Base-by-base conservation (phyloP, 2,888 invertebrate species). In the Lycocerus yunnanus region DNA sequence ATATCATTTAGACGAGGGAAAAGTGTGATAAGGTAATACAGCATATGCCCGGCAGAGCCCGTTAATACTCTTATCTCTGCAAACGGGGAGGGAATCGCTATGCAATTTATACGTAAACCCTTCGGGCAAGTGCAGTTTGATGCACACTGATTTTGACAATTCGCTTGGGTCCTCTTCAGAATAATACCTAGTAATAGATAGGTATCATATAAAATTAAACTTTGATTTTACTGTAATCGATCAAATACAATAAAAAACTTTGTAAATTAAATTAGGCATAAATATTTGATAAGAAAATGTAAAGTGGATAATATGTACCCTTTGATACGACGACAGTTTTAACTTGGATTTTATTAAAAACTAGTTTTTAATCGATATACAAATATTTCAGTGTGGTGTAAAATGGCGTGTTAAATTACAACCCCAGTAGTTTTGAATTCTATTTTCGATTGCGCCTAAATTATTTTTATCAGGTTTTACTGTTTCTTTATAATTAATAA, bases 21-120 rank as follows among this genome's bases (percentile, higher is more conserved):
- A 71, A 69, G 24, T 71, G 67, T 80, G 84, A 83, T 84, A 83
- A 84, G 82, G 81, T 76, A 80, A 79, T 81, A 80, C 80, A 81
- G 82, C 84, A 83, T 84, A 84, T 83, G 84, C 83, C 83, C 83
- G 81, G 81, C 81, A 83, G 83, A 84, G 83, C 81, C 82, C 80
- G 84, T 83, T 84, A 84, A 84, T 84, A 80, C 84, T 81, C 83
- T 85, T 85, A 85, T 85, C 85, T 83, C 79, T 78, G 78, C 43
- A 78, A 77, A 78, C 79, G 79, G 80, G 78, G 77, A 63, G 77
- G 77, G 76, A 73, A 65, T 74, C 77, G 80, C 78, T 77, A 68
- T 76, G 82, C 81, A 81, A 82, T 81, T 82, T 81, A 81, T 80
- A 77, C 77, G 60, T 74, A 69, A 68, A 73, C 79, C 81, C 77